Base-by-base conservation (phyloP, 1,140 invertebrate genomes). In the Papilio glaucus region DNA sequence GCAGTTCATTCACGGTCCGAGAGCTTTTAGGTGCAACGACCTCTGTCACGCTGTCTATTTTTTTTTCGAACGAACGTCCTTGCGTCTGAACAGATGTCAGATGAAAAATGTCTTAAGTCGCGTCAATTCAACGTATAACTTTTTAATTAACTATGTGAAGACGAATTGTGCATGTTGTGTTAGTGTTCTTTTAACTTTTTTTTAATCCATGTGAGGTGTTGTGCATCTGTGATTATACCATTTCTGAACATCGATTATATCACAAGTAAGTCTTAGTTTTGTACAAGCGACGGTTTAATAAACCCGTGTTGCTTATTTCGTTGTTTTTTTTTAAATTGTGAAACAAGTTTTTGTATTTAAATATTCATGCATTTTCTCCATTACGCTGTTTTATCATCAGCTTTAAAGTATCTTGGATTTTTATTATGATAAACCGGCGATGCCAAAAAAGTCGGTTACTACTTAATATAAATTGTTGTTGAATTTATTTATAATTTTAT, bases 11-110 rank as follows among this genome's bases (percentile, higher is more conserved):
- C 83, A 87, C 82, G 87, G 78, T 82, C 79, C 80, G 78, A 62
- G 77, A 77, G 82, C 79, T 77, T 77, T 79, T 61, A 79, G 74
- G 84, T 79, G 78, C 84, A 85, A 80, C 73, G 85, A 89, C 85
- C 87, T 82, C 76, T 33, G 72, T 79, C 80, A 82, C 71, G 80
- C 77, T 69, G 78, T 78, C 81, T 79, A 79, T 82, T 77, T 86
- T 86, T 88, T 79, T 78, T 78, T 84, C 37, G 72, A 71, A 77
- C 79, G 69, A 78, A 85, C 86, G 86, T 86, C 88, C 88, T 88
- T 90, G 86, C 82, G 75, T 71, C 77, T 72, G 74, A 86, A 82
- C 86, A 90, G 86, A 86, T 89, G 88, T 84, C 81, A 65, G 71
- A 77, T 78, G 65, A 82, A 83, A 53, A 69, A 65, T 38, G 29